These are phyloP conservation scores for Trichonephila clavata DNA, from an alignment of 1,140 invertebrate species.

Conservation along the genomic window DNA sequence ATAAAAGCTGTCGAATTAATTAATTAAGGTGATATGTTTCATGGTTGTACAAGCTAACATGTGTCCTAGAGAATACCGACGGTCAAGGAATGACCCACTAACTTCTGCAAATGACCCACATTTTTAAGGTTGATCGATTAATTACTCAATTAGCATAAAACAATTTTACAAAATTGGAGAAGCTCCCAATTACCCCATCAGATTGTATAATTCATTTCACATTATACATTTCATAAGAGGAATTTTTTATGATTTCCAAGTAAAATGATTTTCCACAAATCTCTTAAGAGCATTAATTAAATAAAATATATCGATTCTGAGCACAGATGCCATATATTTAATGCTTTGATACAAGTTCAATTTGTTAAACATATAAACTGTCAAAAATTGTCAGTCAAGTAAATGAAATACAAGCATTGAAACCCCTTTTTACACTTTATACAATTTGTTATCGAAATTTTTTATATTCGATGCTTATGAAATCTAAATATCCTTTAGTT, in stretches of 20 bases:
- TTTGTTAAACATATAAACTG: no score
- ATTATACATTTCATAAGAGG: not conserved
- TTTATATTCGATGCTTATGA: no score
- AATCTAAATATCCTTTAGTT: no score
- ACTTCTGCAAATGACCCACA: slow-evolving; percentile 22
- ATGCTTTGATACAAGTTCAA: no score
- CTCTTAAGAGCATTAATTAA: no score
- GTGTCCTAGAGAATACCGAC: not conserved
- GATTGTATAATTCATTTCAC: not conserved
- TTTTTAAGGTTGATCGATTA: slow-evolving; percentile 32
- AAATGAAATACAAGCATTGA: no score
- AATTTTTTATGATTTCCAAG: not conserved
- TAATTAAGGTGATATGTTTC: not conserved
- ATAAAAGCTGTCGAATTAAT: not conserved
- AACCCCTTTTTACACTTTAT: no score
- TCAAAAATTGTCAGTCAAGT: no score
- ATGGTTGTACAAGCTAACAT: not conserved
- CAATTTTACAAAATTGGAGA: not conserved
- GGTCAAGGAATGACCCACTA: slow-evolving; percentile 59
- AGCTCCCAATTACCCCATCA: not conserved
- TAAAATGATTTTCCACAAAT: not conserved
- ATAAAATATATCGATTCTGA: no score
- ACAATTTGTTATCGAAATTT: no score
- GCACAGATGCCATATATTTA: no score
- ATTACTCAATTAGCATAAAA: slow-evolving; percentile 24